phyloP scores from a whole-genome alignment of 1,140 invertebrate genomes.

The Pseudobourletiella spinata region DNA sequence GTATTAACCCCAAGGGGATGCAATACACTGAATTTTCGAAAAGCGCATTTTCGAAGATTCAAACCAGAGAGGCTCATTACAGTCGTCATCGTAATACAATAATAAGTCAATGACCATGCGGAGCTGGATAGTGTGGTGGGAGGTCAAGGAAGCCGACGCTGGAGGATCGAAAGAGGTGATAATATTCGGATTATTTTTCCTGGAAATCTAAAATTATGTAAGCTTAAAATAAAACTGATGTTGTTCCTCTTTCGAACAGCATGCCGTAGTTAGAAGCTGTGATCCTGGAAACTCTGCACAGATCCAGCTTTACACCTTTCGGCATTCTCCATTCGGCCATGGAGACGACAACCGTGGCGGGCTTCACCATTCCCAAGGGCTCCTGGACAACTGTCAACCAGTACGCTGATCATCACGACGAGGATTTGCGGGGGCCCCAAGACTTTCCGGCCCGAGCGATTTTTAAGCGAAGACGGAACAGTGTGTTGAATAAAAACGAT shows the following conservation, averaged over 20 bases:
- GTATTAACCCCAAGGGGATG: no score
- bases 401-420: background rate
- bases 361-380: slow-evolving; percentile 40
- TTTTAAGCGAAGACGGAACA: slow-evolving; percentile 34
- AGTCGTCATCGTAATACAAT: no score
- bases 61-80: no score
- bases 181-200: no score
- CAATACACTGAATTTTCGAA: no score
- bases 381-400: slow-evolving; percentile 40
- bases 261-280: slow-evolving; percentile 19
- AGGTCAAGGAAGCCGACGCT: slow-evolving; percentile 1
- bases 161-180: slow-evolving; percentile 1
- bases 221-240: no score
- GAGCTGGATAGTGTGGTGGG: slow-evolving; percentile 40
- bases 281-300: slow-evolving; percentile 41
- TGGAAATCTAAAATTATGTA: no score
- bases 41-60: no score
- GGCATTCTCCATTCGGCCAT: slow-evolving; percentile 17
- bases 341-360: slow-evolving; percentile 35
- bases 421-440: background rate
- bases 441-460: slow-evolving; percentile 2
- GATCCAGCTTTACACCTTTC: slow-evolving; percentile 14
- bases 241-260: background rate
- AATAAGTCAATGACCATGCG: slow-evolving; percentile 38
- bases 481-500: slow-evolving; percentile 9